Evolutionary conservation across 2,113 vertebrate genomes (phyloP), one percentile per base, ranked within the genome.

Genomic region (Leiothrix lutea): DNA sequence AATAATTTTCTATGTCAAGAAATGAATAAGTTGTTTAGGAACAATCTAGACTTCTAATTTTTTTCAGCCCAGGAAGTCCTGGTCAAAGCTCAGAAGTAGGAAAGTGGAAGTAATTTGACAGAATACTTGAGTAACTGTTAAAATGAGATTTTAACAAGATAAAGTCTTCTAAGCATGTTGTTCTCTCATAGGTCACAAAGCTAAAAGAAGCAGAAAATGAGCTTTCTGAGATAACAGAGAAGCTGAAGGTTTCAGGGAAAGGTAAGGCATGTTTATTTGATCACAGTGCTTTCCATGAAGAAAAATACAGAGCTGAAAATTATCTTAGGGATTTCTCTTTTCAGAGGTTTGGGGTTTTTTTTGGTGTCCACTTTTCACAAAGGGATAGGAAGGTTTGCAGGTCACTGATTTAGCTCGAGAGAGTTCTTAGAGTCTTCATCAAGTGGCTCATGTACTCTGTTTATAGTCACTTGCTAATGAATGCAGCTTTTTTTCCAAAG

Each of bases 171-270:
- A 93, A 90, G 7, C 3, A 0, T 65, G 14, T 87, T 73, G 31
- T 84, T 92, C 53, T 66, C 19, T 94, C 72, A 21, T 53, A 99
- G 99, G 97, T 99, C 88, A 96, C 86, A 92, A 99, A 99, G 94
- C 97, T 99, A 93, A 98, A 98, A 19, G 97, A 97, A 92, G 98
- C 99, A 96, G 99, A 99, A 97, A 98, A 97, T 78, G 99, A 99
- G 73, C 97, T 99, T 65, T 95, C 97, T 61, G 98, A 99, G 48
- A 98, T 99, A 57, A 98, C 99, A 82, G 98, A 98, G 65, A 99
- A 98, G 84, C 98, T 99, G 72, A 98, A 96, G 84, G 79, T 97
- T 61, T 98, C 98, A 51, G 98, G 96, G 26, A 98, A 97, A 98
- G 98, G 99, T 99, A 97, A 98, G 97, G 15, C 45, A 4, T 47